Evolutionary conservation across 2,113 vertebrate genomes (phyloP).

Genomic region (Oxygymnocypris stewartii): DNA sequence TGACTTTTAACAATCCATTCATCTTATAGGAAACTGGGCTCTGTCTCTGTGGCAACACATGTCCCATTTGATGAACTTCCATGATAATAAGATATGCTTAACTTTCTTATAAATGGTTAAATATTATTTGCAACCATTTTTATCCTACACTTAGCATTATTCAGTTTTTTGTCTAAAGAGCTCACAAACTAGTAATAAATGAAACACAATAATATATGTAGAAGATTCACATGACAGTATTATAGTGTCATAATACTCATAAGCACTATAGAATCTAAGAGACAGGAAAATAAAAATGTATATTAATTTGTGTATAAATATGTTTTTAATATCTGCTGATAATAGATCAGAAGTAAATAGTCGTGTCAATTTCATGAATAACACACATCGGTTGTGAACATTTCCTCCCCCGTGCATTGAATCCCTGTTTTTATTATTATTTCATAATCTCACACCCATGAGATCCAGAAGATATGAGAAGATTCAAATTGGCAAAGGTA

Average conservation of each 20-base stretch:
- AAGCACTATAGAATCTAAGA: background rate
- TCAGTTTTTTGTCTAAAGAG: background rate
- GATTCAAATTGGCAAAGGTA: background rate
- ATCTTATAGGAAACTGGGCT: conserved; percentile 49
- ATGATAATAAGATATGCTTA: background rate
- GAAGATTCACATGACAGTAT: background rate
- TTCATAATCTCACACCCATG: conserved; percentile 5
- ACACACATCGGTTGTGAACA: background rate
- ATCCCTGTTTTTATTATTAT: conserved; percentile 20
- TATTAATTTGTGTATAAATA: background rate
- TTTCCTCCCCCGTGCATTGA: background rate
- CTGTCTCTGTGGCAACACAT: conserved; percentile 61
- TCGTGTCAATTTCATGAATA: background rate
- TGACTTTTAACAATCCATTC: conserved; percentile 57
- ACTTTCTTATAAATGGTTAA: background rate
- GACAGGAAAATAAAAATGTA: background rate
- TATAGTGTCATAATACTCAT: background rate
- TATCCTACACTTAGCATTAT: background rate
- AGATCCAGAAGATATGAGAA: background rate
- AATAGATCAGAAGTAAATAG: background rate
- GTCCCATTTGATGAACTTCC: conserved; percentile 60
- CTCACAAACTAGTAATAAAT: background rate
- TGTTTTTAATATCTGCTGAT: background rate
- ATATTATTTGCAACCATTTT: background rate
- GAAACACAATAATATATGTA: background rate